Evolutionary conservation across 2,797 vertebrate genomes (phyloP), one percentile per base, ranked within the genome.

Genomic region (Amblyopsis hoosieri): DNA sequence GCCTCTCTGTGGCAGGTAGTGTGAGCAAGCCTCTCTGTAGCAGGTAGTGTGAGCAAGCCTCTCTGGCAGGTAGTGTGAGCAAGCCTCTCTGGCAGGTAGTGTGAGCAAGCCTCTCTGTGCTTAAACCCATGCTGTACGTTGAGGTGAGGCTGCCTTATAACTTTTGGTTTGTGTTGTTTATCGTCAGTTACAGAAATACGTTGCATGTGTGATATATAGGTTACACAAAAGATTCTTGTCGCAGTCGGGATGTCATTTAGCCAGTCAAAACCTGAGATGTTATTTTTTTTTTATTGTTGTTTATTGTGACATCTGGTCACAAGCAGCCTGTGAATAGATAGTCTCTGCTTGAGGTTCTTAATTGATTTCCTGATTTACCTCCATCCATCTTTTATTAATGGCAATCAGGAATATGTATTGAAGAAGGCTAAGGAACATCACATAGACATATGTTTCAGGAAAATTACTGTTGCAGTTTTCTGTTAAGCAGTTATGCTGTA

Each of bases 1-100:
- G 23, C 23, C 23, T 29, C 23, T 29, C 23, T 4, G 23, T 23
- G 3, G 23, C 91, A 83, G 89, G 91, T 90, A 48, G 69, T 77
- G 84, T 83, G 80, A 66, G 74, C 8, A n/a, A 60, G 52, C 45
- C 19, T 71, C 60, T 61, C 45, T 57, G 69, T 71, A 51, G 59
- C 1, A n/a, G 50, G 11, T 48, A 55, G 60, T 53, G 1, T 56
- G 19, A 19, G 50, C 42, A 31, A 54, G 58, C 70, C 48, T 37
- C 29, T 54, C 4, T 45, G 56, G 10, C 14, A 62, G 49, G 7
- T 33, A 46, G 6, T 45, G 53, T 54, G 29, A 3, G 23, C 23
- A 29, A 29, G 23, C 23, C 23, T 29, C 23, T 29, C 23, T 4
- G 23, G n/a, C n/a, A n/a, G n/a, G n/a, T n/a, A n/a, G n/a, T 23